Evolutionary conservation across 23 tunicate genomes (phyloP), one percentile per base, ranked within the genome.

Genomic region (Corella eumyota): DNA sequence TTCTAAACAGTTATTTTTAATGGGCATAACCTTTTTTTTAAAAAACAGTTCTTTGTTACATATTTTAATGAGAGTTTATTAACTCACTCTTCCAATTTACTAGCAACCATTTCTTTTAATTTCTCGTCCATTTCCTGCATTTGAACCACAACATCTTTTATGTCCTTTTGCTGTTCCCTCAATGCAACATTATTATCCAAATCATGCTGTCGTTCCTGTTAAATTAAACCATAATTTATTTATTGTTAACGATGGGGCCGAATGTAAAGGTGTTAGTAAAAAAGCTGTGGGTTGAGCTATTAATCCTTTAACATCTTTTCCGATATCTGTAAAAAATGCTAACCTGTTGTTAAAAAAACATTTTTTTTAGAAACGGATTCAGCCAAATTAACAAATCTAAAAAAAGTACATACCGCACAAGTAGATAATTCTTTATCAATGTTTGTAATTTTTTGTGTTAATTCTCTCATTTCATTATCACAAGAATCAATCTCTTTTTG

Each of bases 171-270:
- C 27, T 71, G 58, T 48, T 88, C 85, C 20, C 96, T 67, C 0
- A 88, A 65, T 6, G 72, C 72, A 5, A 26, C 24, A 50, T 88
- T 88, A 30, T 88, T 88, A 34, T 78, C 87, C 46, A 88, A 58
- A 25, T 88, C 87, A 27, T 81, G 58, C 34, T 88, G 87, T 4
- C 87, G 76, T 28, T 72, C 80, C 91, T 80, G 35, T 9, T 20
- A n/a, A 9, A 26, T 52, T 52, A 26, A 6, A 9, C 13, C 58
- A 52, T 19, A 20, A 52, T 20, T 20, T 20, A 24, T 44, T 44
- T n/a, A n/a, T n/a, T n/a, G n/a, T n/a, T n/a, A n/a, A n/a, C n/a
- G n/a, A n/a, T n/a, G n/a, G n/a, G n/a, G n/a, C n/a, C n/a, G n/a
- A n/a, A n/a, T n/a, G n/a, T n/a, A n/a, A n/a, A n/a, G n/a, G n/a